Evolutionary conservation across 2,888 invertebrate species (phyloP).

Genomic region (Dryobotodes eremita): DNA sequence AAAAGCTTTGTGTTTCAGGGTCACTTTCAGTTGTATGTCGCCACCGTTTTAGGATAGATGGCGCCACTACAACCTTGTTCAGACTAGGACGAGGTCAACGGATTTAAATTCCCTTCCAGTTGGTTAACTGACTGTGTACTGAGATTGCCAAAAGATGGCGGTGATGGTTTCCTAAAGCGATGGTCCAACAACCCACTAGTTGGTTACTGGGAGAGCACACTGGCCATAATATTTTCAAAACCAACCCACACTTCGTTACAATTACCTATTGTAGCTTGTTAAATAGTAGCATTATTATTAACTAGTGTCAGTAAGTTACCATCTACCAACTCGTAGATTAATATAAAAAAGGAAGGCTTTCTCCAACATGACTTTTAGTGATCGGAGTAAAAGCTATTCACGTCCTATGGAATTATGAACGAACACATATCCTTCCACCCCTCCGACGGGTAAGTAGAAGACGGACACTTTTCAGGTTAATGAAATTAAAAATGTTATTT

Average conservation of each 20-base stretch:
- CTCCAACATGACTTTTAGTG: too few species aligned
- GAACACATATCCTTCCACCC: too few species aligned
- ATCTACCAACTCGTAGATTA: too few species aligned
- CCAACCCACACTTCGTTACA: background rate
- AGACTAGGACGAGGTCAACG: background rate
- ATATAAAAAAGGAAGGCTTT: background rate
- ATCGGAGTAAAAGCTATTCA: too few species aligned
- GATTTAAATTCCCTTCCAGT: background rate
- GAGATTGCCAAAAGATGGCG: conserved; percentile 38
- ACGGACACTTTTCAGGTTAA: too few species aligned
- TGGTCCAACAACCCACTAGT: background rate
- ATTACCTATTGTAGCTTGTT: background rate
- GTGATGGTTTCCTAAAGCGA: background rate
- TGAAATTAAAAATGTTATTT: too few species aligned
- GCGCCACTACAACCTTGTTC: conserved; percentile 24
- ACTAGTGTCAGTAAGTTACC: background rate
- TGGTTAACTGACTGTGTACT: background rate
- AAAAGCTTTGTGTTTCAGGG: conserved; percentile 43
- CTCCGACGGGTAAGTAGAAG: too few species aligned
- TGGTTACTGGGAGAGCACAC: background rate
- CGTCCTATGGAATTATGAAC: too few species aligned
- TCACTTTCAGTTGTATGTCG: conserved; percentile 40
- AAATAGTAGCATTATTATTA: background rate
- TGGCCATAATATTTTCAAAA: background rate
- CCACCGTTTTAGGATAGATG: conserved; percentile 36